Evolutionary conservation across 2,113 vertebrate species (phyloP).

Genomic region (Ranitomeya imitator): DNA sequence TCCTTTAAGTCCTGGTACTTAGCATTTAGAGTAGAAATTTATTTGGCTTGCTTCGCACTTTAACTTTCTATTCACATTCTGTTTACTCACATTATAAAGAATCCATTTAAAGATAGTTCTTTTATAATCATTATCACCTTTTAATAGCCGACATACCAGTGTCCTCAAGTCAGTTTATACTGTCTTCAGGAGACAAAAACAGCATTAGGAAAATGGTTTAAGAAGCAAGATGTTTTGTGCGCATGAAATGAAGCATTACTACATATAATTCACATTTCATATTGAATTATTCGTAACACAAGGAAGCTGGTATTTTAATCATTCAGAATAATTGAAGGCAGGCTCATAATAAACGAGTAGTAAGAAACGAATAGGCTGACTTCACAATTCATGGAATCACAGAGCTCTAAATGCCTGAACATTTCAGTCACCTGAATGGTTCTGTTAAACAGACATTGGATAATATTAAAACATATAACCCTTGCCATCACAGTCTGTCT

Average conservation of each 20-base stretch:
- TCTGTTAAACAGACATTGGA: too few relatives aligned
- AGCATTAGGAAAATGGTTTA: conserved; percentile 5
- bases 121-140: conserved; percentile 48
- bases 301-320: background rate
- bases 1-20: conserved; percentile 56
- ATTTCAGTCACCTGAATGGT: too few relatives aligned
- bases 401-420: too few relatives aligned
- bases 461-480: too few relatives aligned
- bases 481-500: too few relatives aligned
- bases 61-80: conserved; percentile 48
- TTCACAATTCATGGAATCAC: too few relatives aligned
- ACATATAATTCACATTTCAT: background rate
- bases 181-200: conserved; percentile 23
- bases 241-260: background rate
- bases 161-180: conserved; percentile 1
- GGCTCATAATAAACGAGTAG: background rate
- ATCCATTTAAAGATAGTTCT: conserved; percentile 46
- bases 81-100: conserved; percentile 52
- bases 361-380: too few relatives aligned
- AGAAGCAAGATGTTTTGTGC: background rate
- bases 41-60: conserved; percentile 47
- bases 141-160: conserved; percentile 39
- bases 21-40: conserved; percentile 59
- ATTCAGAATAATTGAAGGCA: background rate
- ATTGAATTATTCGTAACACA: background rate